Evolutionary conservation across 1,140 invertebrate genomes (phyloP), one percentile per base, ranked within the genome.

Genomic region (Pristionchus pacificus): DNA sequence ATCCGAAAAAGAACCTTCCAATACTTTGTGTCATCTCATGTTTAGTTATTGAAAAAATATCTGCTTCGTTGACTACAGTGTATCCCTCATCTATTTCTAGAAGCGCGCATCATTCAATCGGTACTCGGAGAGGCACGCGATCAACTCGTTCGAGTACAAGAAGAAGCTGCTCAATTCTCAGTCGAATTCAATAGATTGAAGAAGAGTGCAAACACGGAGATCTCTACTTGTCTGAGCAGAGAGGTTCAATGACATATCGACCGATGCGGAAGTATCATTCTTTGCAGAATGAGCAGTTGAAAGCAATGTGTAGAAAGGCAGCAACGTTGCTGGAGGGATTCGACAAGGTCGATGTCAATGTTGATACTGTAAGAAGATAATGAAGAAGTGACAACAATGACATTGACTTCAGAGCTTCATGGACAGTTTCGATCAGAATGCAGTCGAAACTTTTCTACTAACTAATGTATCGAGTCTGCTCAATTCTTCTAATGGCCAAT

Each of bases 191-290:
- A 64, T 32, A 65, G 76, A 71, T 59, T 77, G 49, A 66, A 65
- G 55, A 77, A 77, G 15, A 70, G 71, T 1, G 75, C 74, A n/a
- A 75, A 59, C n/a, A 67, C 73, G 60, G 76, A 77, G 59, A 67
- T 77, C n/a, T 57, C 68, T 33, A 64, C 60, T 32, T 77, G 76
- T 58, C 38, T 77, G 2, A 64, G 74, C 49, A 76, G 71, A 31
- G 72, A 76, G 31, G 69, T 74, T 49, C 6, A 49, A 49, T 49
- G 38, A 49, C 6, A 49, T 10, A 49, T 10, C 38, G 19, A 19
- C 38, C 38, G 38, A 19, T 49, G 38, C 6, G 19, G 38, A 49
- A 49, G 38, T 49, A 49, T 49, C 6, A 49, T 19, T 10, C 19
- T 49, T 49, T 49, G 38, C 38, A 49, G 38, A 49, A 49, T n/a